Evolutionary conservation across 2,888 invertebrate genomes (phyloP).

Genomic region (Acanthoscelides obtectus): DNA sequence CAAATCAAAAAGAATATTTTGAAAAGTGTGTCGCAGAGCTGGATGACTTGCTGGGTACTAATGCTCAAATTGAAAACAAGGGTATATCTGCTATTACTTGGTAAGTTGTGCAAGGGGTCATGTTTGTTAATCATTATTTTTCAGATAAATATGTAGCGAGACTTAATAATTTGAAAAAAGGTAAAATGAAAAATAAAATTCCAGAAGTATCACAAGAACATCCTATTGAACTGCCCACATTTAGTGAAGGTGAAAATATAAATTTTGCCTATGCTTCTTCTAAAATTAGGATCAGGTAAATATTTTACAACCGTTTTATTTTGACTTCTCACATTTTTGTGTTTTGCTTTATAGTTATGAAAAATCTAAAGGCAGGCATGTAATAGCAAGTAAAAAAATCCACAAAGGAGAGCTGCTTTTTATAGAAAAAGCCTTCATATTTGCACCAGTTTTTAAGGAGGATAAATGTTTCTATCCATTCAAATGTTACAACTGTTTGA

Average conservation of each 20-base stretch:
- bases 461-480: conserved; percentile 48
- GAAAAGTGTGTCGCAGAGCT: conserved; percentile 31
- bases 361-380: conserved; percentile 59
- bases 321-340: neutral
- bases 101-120: neutral
- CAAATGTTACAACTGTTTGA: conserved; percentile 72
- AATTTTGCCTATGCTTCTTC: conserved; percentile 54
- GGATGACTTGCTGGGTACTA: conserved; percentile 26
- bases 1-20: conserved; percentile 38
- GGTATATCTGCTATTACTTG: conserved; percentile 17
- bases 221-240: conserved; percentile 43
- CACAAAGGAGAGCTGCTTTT: conserved; percentile 69
- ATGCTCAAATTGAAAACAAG: conserved; percentile 30
- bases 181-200: conserved; percentile 26
- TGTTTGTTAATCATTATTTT: conserved; percentile 10
- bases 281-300: conserved; percentile 49
- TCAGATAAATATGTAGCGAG: conserved; percentile 35
- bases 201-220: conserved; percentile 26
- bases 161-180: conserved; percentile 34
- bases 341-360: conserved; percentile 46
- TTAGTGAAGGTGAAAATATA: conserved; percentile 49
- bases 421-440: conserved; percentile 75
- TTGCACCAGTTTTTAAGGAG: conserved; percentile 62
- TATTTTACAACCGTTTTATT: conserved; percentile 1
- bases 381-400: conserved; percentile 57